These are phyloP conservation scores for Branchipolynoe longqiensis DNA, from an alignment of 2,888 invertebrate species.

Conservation along the genomic window DNA sequence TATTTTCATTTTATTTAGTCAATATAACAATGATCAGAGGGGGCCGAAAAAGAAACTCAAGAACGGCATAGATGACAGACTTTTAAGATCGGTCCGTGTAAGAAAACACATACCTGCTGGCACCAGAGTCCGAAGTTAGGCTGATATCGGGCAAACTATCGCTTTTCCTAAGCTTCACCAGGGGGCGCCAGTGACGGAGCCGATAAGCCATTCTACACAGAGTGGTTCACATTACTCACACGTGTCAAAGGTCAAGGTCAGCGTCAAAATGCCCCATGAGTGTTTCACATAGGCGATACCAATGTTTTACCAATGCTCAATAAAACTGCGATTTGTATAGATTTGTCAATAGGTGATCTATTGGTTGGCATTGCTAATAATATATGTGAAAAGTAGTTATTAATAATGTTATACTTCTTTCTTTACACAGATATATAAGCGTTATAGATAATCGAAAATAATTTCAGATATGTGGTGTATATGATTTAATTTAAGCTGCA, in stretches of 20 bases:
- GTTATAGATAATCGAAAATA: too few relatives aligned
- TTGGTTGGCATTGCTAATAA: too few relatives aligned
- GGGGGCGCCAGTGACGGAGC: constrained; percentile 52
- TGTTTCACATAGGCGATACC: background rate
- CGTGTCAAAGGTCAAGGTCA: constrained; percentile 30
- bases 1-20: too few relatives aligned
- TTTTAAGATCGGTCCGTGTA: background rate
- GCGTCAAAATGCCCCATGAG: background rate
- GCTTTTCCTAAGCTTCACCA: constrained; percentile 12
- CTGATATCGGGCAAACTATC: constrained; percentile 22
- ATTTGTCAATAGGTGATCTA: too few relatives aligned
- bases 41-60: background rate
- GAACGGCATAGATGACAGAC: background rate
- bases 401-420: too few relatives aligned
- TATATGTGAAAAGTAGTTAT: too few relatives aligned
- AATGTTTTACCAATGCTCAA: too few relatives aligned
- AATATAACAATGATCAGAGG: background rate
- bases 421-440: too few relatives aligned
- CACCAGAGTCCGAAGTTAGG: constrained; percentile 23
- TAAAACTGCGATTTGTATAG: too few relatives aligned
- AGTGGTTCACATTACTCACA: background rate
- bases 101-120: constrained; percentile 39
- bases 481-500: too few relatives aligned
- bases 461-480: too few relatives aligned
- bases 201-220: constrained; percentile 47